A percentile compares a stretch with the other conserved stretches of the same genome.
Conservation (phyloP, 1,140 invertebrate genomes). For the Diprion similis region DNA sequence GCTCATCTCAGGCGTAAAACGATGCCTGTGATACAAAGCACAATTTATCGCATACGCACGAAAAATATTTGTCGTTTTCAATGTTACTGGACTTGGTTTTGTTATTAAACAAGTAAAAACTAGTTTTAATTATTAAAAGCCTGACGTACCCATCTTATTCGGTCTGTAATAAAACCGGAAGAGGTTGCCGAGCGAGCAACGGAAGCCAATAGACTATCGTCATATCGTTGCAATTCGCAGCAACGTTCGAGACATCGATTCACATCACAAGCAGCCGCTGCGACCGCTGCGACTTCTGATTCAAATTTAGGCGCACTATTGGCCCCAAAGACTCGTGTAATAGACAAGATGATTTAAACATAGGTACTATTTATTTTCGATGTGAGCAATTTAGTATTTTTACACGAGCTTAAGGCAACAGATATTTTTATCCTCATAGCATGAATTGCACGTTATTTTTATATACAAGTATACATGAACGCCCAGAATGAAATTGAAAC, state of each 20-base stretch:
- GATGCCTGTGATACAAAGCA: too few relatives aligned
- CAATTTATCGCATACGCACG: too few relatives aligned
- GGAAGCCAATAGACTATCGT: conserved; percentile 18
- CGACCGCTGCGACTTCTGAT: too few relatives aligned
- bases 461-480: too few relatives aligned
- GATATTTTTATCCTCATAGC: not conserved
- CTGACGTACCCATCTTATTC: conserved; percentile 40
- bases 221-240: not conserved
- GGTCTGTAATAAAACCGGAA: conserved; percentile 30
- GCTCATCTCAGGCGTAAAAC: not conserved
- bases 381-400: not conserved
- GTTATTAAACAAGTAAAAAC: conserved; percentile 16
- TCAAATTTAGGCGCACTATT: too few relatives aligned
- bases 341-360: not conserved
- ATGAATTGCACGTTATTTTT: too few relatives aligned
- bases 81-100: not conserved
- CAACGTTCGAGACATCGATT: not conserved
- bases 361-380: not conserved
- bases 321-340: too few relatives aligned
- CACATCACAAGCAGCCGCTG: not conserved
- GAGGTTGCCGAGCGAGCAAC: conserved; percentile 24
- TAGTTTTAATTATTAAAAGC: conserved; percentile 12
- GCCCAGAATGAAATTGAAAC: too few relatives aligned
- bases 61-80: not conserved
- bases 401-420: not conserved